Evolutionary conservation across 2,888 invertebrate species (phyloP), one percentile per base, ranked within the genome.

Genomic region (Rhodophaea formosa): DNA sequence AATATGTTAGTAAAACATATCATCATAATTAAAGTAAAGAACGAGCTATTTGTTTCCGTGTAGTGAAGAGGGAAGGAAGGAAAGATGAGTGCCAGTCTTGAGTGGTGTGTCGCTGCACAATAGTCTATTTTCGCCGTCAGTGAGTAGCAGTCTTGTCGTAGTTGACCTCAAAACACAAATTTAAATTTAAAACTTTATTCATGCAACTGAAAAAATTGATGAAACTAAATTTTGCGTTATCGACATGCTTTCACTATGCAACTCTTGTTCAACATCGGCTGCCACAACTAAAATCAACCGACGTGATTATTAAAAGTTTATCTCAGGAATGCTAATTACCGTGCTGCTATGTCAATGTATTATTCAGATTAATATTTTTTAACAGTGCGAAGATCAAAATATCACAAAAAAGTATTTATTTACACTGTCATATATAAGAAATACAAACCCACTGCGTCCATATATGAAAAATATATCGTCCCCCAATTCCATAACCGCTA

Each of bases 361-460:
- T 8, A 16, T 17, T 23, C 32, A 7, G 15, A 51, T 35, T 8
- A 30, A 10, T 15, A 32, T 10, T 51, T 10, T 1, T 35, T 35
- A 47, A 47, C 14, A 32, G 49, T 16, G 15, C 49, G 16, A 32
- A 32, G 6, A 35, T 51, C 49, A 51, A 15, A 12, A 51, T 3
- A 14, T 8, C 10, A 35, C 15, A 6, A 16, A 44, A 32, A 30
- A n/a, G 55, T 61, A 63, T 62, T 57, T 62, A 62, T 58, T 60
- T 42, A 17, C 14, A 14, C 23, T 23, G 23, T 3, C 23, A 64
- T 54, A 57, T 61, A 62, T 63, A 71, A 70, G 64, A 57, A 66
- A 84, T 88, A 88, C 87, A 77, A 88, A 89, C 88, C 87, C 85
- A 65, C 72, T 83, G 75, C 80, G 76, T 84, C 84, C 86, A 72